Base-by-base conservation (phyloP, 1,140 invertebrate genomes). In the Bombyx mandarina region DNA sequence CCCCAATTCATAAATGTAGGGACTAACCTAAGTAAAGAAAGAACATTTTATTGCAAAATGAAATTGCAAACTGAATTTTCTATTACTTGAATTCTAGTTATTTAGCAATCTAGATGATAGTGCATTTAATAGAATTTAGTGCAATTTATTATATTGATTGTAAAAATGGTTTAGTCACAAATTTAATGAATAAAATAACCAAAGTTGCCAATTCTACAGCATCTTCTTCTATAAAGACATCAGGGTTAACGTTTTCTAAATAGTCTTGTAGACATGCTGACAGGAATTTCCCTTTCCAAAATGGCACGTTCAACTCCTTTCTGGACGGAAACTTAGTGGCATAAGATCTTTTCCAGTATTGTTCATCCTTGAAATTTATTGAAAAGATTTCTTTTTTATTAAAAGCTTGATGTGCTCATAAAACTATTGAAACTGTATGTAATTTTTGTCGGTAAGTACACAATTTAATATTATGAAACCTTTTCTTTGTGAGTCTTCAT, bases 221-320 rank as follows among this genome's bases (percentile, higher is more conserved):
- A 54, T 85, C 74, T 9, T 82, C 74, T 62, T 81, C 78, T 56
- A 82, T 75, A 66, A 85, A 88, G 51, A 84, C 61, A 61, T 88
- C 80, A 45, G 83, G 82, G 35, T 83, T 82, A 10, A 69, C 71
- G 60, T 73, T 81, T 65, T 88, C 86, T 42, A 88, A 68, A 44
- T 86, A 86, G 60, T 88, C 79, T 68, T 86, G 82, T 7, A 88
- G 64, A 57, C 71, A 81, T 18, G 74, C 71, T 1, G 82, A 82
- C 54, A 87, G 69, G 72, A 70, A 88, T 56, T 81, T 86, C 54
- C 77, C 78, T 69, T 88, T 88, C 82, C 84, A 88, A 71, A 73
- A 83, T 2, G 63, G 67, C 8, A 78, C 67, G 8, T 73, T 74
- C 35, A 82, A 57, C 52, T 80, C 78, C 43, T 66, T 60, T 22